Conservation (phyloP, 2,113 vertebrate genomes). For the Lucifuga dentata region DNA sequence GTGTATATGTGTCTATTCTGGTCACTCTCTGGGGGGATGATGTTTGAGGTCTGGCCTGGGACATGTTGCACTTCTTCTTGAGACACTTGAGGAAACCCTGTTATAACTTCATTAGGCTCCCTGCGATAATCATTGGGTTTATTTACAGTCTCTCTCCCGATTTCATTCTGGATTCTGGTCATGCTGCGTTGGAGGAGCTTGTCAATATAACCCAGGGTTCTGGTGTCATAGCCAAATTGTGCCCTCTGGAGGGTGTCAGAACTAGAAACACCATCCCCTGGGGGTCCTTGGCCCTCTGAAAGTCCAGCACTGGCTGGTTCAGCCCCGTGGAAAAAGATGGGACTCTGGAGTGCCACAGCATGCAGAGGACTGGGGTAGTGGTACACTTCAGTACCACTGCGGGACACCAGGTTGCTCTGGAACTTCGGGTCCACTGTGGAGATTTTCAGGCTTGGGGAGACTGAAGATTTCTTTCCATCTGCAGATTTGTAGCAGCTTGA, state of each 20-base stretch:
- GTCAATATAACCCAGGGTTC: slow-evolving; percentile 84
- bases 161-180: slow-evolving; percentile 70
- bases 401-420: slow-evolving; percentile 88
- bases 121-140: slow-evolving; percentile 29
- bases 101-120: slow-evolving; percentile 42
- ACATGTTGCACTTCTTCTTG: slow-evolving; percentile 56
- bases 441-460: slow-evolving; percentile 64
- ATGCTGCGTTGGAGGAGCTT: slow-evolving; percentile 85
- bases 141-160: slow-evolving; percentile 42
- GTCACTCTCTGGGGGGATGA: slow-evolving; percentile 21
- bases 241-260: slow-evolving; percentile 47
- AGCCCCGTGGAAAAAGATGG: slow-evolving; percentile 85
- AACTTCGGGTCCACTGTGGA: slow-evolving; percentile 84
- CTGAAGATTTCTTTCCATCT: slow-evolving; percentile 67
- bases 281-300: slow-evolving; percentile 38
- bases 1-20: slow-evolving; percentile 60
- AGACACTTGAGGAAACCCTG: slow-evolving; percentile 46
- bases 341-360: slow-evolving; percentile 94
- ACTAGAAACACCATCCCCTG: not conserved
- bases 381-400: slow-evolving; percentile 88
- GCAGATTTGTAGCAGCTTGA: slow-evolving; percentile 70
- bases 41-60: slow-evolving; percentile 41
- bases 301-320: slow-evolving; percentile 42
- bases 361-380: slow-evolving; percentile 95
- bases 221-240: slow-evolving; percentile 60